Conservation (phyloP, 37 sponge, comb jelly and placozoan species). For the Aplysina aerophoba region DNA sequence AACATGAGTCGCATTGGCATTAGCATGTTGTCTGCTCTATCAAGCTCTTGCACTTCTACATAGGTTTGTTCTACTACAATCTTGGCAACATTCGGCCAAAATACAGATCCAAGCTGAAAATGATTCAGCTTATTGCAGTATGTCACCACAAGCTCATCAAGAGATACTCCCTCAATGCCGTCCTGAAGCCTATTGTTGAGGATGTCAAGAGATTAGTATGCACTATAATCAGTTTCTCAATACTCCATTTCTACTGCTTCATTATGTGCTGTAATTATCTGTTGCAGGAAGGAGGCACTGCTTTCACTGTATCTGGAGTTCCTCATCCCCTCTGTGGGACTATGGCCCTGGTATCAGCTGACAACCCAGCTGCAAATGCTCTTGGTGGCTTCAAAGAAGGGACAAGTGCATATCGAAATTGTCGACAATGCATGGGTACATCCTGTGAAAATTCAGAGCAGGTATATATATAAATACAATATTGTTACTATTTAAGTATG, state of each 20-base stretch:
- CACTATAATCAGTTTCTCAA: too few relatives aligned
- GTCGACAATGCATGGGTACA: constrained; percentile 58
- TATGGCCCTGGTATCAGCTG: constrained; percentile 48
- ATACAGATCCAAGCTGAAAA: constrained; percentile 26
- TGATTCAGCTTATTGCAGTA: constrained; percentile 42
- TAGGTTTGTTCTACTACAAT: constrained; percentile 53
- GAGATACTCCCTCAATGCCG: constrained; percentile 38
- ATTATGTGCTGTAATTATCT: neutral
- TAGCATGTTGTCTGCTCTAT: too few relatives aligned
- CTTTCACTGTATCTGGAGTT: neutral
- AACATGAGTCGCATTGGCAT: neutral
- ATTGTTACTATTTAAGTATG: neutral
- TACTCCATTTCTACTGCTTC: neutral
- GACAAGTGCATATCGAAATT: constrained; percentile 34
- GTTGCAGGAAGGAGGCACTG: neutral
- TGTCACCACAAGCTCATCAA: neutral
- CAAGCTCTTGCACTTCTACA: neutral
- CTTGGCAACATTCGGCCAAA: constrained; percentile 46
- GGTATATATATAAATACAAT: neutral
- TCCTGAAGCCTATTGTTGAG: constrained; percentile 43
- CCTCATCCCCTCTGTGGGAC: constrained; percentile 28
- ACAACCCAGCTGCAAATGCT: constrained; percentile 38
- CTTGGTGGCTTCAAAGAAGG: constrained; percentile 61
- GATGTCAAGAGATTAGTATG: constrained; percentile 53
- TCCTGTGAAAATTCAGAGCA: neutral